Percentiles rank a stretch among this genome's conserved stretches.
Evolutionary conservation across 2,113 vertebrate species (phyloP).

Genomic region (Oncorhynchus gorbuscha): DNA sequence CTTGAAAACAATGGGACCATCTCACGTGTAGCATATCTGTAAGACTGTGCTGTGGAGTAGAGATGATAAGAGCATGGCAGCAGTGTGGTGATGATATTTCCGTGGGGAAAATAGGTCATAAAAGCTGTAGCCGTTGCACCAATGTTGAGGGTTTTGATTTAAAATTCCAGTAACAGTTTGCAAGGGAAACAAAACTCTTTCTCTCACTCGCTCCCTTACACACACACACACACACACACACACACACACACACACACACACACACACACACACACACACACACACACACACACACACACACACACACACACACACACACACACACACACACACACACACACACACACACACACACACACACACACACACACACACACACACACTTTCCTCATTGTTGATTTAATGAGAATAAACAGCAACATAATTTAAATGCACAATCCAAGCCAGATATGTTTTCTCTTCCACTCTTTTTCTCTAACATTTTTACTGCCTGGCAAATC

Average conservation of each 20-base stretch:
- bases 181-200: not conserved
- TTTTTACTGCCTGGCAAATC: constrained; percentile 49
- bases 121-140: not conserved
- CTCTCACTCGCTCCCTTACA: not conserved
- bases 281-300: not conserved
- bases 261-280: not conserved
- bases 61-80: not conserved
- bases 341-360: too few relatives aligned
- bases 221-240: not conserved
- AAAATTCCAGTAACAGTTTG: not conserved
- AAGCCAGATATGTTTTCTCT: constrained; percentile 18
- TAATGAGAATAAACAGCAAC: constrained; percentile 40
- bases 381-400: constrained; percentile 18
- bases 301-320: not conserved
- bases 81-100: not conserved
- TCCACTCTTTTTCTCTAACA: constrained; percentile 1
- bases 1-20: too few relatives aligned
- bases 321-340: too few relatives aligned
- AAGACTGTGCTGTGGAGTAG: not conserved
- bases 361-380: too few relatives aligned
- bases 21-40: too few relatives aligned
- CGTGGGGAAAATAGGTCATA: not conserved
- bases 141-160: not conserved
- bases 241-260: not conserved
- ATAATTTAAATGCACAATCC: constrained; percentile 4